These are phyloP conservation scores for Hippolais icterina DNA, from an alignment of 2,113 vertebrate species.

Conservation along the genomic window DNA sequence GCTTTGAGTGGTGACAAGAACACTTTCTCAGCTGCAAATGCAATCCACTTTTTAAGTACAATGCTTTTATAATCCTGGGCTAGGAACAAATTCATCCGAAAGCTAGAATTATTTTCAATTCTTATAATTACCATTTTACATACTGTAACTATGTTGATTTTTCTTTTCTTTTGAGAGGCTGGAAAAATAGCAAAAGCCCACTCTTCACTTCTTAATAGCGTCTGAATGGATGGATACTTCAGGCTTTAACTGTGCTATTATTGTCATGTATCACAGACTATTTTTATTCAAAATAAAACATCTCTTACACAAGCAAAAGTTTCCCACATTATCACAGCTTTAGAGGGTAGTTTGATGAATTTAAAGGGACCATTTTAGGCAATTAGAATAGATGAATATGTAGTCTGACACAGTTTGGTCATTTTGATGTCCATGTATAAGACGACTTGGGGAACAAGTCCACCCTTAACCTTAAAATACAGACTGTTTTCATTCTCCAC, in stretches of 20 bases:
- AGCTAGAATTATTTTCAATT: background rate
- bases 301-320: background rate
- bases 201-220: background rate
- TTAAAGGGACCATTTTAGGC: background rate
- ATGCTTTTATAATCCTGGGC: background rate
- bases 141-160: background rate
- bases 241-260: background rate
- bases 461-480: background rate
- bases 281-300: background rate
- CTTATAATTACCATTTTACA: background rate
- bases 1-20: background rate
- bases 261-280: background rate
- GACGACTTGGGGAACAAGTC: background rate
- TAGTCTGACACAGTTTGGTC: background rate
- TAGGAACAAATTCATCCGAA: background rate
- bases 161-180: background rate
- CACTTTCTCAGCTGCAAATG: background rate
- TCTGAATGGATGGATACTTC: background rate
- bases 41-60: background rate
- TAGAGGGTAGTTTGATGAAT: background rate
- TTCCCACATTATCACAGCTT: background rate
- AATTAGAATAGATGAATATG: background rate
- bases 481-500: background rate
- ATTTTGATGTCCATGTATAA: background rate
- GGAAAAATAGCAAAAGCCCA: background rate